Evolutionary conservation across 2,888 invertebrate species (phyloP), one percentile per base, ranked within the genome.

Genomic region (Folsomia manolachei): DNA sequence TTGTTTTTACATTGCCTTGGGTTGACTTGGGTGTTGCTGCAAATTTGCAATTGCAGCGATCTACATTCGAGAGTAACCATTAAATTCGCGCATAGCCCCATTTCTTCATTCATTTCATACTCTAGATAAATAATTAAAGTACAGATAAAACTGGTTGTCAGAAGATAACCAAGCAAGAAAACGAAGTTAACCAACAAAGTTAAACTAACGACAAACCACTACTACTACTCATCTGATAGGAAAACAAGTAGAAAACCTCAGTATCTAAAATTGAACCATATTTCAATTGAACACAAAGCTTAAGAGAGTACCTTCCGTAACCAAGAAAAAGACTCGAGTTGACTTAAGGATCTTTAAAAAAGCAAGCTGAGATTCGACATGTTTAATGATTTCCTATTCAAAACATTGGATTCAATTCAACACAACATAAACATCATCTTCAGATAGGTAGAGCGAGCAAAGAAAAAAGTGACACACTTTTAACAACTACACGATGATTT

Each of bases 381-480:
- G 56, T 56, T 56, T 18, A 51, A 11, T 51, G 19, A 56, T 56
- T 56, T 56, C 56, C 56, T 56, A 56, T 56, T 56, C 56, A 56
- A 56, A 56, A 56, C 21, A 56, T 19, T 56, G 39, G 7, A 39
- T 39, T 39, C 7, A 9, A 14, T 39, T 9, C 14, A 39, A 39
- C 39, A 39, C 14, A 4, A 39, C 14, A 39, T 39, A 39, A 39
- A 39, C 39, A 39, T 39, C 39, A 39, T 39, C 39, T 39, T 39
- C 39, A 9, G n/a, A n/a, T n/a, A n/a, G n/a, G 4, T 39, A 39
- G 39, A 39, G 39, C 39, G 21, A 21, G 21, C 56, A 21, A 56
- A 21, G 56, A 56, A 56, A 56, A 56, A 56, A 56, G 56, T 56
- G 56, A 56, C 56, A 56, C 56, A 56, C 56, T 56, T 56, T 56